A percentile compares a stretch with the other conserved stretches of the same genome.
These are phyloP conservation scores for Xenopus laevis DNA, from an alignment of 2,113 vertebrate genomes.

Conservation along the genomic window DNA sequence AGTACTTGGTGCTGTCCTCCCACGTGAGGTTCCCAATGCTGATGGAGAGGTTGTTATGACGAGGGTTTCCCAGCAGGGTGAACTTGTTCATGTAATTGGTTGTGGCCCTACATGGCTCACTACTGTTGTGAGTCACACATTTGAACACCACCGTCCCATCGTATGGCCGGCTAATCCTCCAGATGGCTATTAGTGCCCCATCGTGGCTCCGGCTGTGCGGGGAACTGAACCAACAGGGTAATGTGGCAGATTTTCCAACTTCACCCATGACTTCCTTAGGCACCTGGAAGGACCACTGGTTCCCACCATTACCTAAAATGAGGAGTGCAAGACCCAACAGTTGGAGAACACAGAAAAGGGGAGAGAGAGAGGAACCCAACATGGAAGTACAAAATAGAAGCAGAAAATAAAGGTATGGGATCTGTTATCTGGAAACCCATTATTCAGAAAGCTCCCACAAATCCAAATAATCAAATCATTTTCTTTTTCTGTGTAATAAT, in stretches of 20 bases:
- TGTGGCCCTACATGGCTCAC: slow-evolving; percentile 70
- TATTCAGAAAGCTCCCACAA: no score
- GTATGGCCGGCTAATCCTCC: slow-evolving; percentile 76
- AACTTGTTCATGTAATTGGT: slow-evolving; percentile 79
- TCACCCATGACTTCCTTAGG: slow-evolving; percentile 75
- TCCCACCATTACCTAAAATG: slow-evolving; percentile 48
- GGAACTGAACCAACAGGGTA: slow-evolving; percentile 89
- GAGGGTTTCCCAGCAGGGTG: slow-evolving; percentile 82
- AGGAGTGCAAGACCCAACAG: no score
- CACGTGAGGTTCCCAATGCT: slow-evolving; percentile 75
- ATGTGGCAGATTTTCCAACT: slow-evolving; percentile 73
- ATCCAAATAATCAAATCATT: no score
- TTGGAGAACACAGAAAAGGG: no score
- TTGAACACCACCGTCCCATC: slow-evolving; percentile 71
- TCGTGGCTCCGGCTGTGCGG: slow-evolving; percentile 76
- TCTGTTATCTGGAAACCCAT: no score
- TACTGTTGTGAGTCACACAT: slow-evolving; percentile 67
- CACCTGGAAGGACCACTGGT: slow-evolving; percentile 80
- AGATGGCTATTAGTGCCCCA: slow-evolving; percentile 76
- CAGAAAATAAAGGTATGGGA: no score
- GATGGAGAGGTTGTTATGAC: slow-evolving; percentile 87
- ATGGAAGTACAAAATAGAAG: no score
- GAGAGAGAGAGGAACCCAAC: no score
- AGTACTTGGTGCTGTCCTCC: slow-evolving; percentile 81
- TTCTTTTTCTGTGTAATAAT: no score